phyloP scores from a whole-genome alignment of 2,888 invertebrate genomes.

The Punctoribates punctum region DNA sequence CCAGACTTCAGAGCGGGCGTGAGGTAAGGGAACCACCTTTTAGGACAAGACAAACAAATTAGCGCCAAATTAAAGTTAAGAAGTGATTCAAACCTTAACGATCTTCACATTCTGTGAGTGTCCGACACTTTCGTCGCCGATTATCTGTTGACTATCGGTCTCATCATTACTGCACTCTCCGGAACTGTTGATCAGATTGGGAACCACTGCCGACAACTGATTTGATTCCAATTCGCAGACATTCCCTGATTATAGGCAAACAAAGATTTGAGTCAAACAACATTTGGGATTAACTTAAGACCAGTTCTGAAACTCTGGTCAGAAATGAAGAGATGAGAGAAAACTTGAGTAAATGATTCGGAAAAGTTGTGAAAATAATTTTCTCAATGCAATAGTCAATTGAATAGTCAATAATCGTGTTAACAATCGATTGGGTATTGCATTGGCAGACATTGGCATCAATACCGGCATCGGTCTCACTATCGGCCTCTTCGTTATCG shows the following conservation, averaged over 20 bases:
- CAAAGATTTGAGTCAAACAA: background rate
- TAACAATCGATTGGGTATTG: background rate
- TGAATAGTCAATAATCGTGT: background rate
- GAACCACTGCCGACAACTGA: conserved; percentile 10
- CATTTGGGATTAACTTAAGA: background rate
- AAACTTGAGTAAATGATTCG: background rate
- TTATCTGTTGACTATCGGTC: background rate
- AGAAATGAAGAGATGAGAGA: background rate
- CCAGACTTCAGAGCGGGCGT: conserved; percentile 46
- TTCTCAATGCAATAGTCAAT: too few relatives aligned
- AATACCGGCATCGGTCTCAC: conserved; percentile 3
- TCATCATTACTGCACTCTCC: conserved; percentile 26
- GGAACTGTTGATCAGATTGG: conserved; percentile 20
- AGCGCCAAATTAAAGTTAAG: background rate
- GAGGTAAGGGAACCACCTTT: conserved; percentile 44
- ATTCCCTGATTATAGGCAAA: background rate
- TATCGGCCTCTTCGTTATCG: conserved; percentile 3
- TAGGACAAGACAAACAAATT: conserved; percentile 6
- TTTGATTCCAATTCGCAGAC: conserved; percentile 18
- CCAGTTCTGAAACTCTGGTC: background rate
- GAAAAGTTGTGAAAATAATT: background rate
- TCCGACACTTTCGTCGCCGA: background rate
- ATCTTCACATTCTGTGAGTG: conserved; percentile 25
- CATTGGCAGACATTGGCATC: background rate
- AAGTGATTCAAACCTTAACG: conserved; percentile 5